phyloP scores from a whole-genome alignment of 2,888 invertebrate species.

The Acholoe squamosa region DNA sequence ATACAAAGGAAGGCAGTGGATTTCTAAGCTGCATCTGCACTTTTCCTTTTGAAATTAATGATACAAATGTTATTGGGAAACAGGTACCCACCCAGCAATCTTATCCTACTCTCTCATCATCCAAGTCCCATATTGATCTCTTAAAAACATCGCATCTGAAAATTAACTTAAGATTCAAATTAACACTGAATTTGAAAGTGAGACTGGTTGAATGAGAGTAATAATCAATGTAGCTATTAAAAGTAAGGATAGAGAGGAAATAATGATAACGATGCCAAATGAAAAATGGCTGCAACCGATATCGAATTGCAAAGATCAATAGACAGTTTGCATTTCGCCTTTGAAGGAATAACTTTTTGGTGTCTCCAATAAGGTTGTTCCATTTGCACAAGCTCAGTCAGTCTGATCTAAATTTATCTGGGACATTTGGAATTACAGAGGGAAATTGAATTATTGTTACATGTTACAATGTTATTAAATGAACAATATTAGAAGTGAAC shows the following conservation, averaged over 20 bases:
- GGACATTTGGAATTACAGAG: too few relatives aligned
- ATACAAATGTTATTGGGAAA: too few relatives aligned
- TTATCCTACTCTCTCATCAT: not conserved
- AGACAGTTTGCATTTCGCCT: slow-evolving; percentile 5
- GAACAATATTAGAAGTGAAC: too few relatives aligned
- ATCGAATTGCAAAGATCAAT: slow-evolving; percentile 14
- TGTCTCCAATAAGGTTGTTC: not conserved
- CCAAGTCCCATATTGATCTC: not conserved
- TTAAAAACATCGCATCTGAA: not conserved
- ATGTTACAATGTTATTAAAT: too few relatives aligned
- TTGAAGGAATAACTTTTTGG: not conserved
- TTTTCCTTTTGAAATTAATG: too few relatives aligned
- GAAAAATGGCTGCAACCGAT: not conserved
- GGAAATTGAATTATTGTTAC: too few relatives aligned
- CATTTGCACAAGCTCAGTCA: not conserved
- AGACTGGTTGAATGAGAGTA: not conserved
- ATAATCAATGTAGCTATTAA: not conserved
- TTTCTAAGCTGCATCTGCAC: too few relatives aligned
- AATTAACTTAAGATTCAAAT: slow-evolving; percentile 8
- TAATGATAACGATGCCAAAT: not conserved
- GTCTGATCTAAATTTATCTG: too few relatives aligned
- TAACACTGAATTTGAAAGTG: slow-evolving; percentile 6
- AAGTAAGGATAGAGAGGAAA: not conserved
- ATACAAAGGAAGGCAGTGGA: too few relatives aligned
- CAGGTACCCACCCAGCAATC: not conserved